A percentile compares a stretch with the other conserved stretches of the same genome.
Evolutionary conservation across 2,888 invertebrate species (phyloP).

Genomic region (Bedellia somnulentella): DNA sequence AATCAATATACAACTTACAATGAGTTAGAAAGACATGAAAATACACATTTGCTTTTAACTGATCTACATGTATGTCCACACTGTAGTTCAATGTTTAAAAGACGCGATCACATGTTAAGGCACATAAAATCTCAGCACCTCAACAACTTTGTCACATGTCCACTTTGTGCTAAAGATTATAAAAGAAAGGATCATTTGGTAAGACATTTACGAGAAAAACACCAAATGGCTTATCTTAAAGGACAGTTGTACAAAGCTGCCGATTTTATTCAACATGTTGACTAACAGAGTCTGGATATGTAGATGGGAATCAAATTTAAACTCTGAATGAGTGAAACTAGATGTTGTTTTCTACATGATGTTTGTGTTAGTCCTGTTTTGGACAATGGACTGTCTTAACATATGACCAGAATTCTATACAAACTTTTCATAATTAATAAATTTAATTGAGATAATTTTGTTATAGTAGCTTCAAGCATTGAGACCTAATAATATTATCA

Average conservation of each 20-base stretch:
- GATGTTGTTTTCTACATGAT: too few species aligned
- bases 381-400: too few species aligned
- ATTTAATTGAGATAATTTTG: too few species aligned
- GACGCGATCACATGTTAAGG: conserved; percentile 30
- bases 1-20: conserved; percentile 15
- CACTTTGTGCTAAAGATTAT: conserved; percentile 22
- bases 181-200: conserved; percentile 30
- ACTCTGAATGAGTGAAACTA: too few species aligned
- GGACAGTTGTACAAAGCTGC: not conserved
- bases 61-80: conserved; percentile 22
- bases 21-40: conserved; percentile 20
- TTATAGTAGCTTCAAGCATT: too few species aligned
- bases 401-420: too few species aligned
- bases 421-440: too few species aligned
- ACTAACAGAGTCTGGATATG: not conserved
- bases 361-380: too few species aligned
- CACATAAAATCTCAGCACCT: conserved; percentile 28
- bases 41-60: conserved; percentile 12
- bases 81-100: conserved; percentile 23
- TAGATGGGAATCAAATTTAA: too few species aligned
- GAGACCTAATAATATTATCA: too few species aligned
- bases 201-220: conserved; percentile 28
- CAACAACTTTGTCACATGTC: conserved; percentile 20
- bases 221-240: conserved; percentile 14
- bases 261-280: too few species aligned